Percentiles rank a stretch among this genome's conserved stretches.
These are phyloP conservation scores for Octopus bimaculoides DNA, from an alignment of 1,140 invertebrate species.

Conservation along the genomic window DNA sequence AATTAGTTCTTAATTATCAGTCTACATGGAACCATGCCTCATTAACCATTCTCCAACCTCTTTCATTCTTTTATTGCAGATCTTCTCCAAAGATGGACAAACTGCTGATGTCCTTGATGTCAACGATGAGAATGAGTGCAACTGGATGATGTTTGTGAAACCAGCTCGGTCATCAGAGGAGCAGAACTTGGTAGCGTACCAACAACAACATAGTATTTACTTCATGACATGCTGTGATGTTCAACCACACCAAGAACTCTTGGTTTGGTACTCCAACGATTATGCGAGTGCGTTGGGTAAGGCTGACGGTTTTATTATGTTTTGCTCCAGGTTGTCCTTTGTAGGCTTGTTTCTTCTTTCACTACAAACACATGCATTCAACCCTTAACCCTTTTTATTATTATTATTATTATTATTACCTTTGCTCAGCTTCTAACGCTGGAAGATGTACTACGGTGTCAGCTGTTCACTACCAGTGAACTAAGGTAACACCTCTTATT, in stretches of 20 bases:
- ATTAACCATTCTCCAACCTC: too few relatives aligned
- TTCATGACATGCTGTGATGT: slow-evolving; percentile 37
- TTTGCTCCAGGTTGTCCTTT: too few relatives aligned
- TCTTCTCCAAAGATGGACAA: slow-evolving; percentile 10
- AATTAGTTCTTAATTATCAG: too few relatives aligned
- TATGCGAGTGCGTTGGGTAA: slow-evolving; percentile 38
- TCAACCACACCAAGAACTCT: slow-evolving; percentile 31
- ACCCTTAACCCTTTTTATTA: too few relatives aligned
- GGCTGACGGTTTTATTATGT: background rate
- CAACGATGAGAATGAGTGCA: slow-evolving; percentile 34
- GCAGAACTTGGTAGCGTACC: slow-evolving; percentile 43
- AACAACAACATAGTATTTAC: slow-evolving; percentile 31
- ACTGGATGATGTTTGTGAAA: slow-evolving; percentile 46
- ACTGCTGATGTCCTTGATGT: slow-evolving; percentile 27
- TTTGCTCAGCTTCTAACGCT: too few relatives aligned
- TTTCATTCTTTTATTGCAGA: background rate
- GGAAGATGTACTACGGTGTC: too few relatives aligned
- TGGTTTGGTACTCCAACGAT: slow-evolving; percentile 43
- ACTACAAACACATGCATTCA: too few relatives aligned
- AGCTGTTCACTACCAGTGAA: too few relatives aligned
- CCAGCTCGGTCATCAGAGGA: slow-evolving; percentile 29
- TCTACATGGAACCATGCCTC: too few relatives aligned
- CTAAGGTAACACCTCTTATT: too few relatives aligned
- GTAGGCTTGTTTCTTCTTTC: too few relatives aligned
- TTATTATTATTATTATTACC: too few relatives aligned